These are phyloP conservation scores for Pseudotriccus pelzelni DNA, from an alignment of 2,797 vertebrate genomes.

Conservation along the genomic window DNA sequence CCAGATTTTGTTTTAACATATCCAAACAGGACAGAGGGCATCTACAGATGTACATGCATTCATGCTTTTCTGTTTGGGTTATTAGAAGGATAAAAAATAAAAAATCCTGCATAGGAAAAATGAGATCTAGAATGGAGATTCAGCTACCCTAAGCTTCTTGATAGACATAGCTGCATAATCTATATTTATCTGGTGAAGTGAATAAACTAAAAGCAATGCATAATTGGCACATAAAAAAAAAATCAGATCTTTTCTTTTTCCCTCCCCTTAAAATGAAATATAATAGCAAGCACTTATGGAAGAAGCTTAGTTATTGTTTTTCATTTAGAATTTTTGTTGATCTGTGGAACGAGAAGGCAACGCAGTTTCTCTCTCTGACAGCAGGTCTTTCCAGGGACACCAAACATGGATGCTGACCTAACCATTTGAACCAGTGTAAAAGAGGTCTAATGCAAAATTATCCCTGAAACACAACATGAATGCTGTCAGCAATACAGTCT, in stretches of 20 bases:
- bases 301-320: not conserved
- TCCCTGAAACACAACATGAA: not conserved
- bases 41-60: not conserved
- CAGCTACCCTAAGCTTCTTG: not conserved
- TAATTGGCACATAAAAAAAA: not conserved
- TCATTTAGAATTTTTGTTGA: not conserved
- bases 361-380: not conserved
- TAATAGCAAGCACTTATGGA: not conserved
- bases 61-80: not conserved
- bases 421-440: not conserved
- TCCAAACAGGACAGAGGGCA: not conserved
- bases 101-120: not conserved
- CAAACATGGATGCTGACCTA: fast-evolving
- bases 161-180: not conserved
- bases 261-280: not conserved
- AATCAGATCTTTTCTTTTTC: fast-evolving
- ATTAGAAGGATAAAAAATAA: not conserved
- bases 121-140: not conserved
- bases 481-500: not conserved
- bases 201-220: not conserved
- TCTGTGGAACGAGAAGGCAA: not conserved
- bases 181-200: not conserved
- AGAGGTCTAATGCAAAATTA: not conserved
- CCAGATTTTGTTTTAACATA: not conserved
- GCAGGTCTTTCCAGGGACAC: not conserved